Percentiles rank a stretch among this genome's conserved stretches.
phyloP scores from a whole-genome alignment of 2,888 invertebrate genomes.

The Cylloceria caligata region DNA sequence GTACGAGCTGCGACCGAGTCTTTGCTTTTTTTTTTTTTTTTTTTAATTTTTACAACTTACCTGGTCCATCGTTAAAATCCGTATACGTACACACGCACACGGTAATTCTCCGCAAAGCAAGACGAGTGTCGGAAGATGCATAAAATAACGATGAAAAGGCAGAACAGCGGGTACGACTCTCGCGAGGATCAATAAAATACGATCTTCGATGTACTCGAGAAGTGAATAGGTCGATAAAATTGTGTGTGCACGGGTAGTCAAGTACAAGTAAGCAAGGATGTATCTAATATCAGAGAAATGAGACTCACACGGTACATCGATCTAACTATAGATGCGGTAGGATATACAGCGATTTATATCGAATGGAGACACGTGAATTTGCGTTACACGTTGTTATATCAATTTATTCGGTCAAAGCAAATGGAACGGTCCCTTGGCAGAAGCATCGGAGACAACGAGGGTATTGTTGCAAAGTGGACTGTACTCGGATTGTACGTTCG shows the following conservation, averaged over 20 bases:
- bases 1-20: constrained; percentile 7
- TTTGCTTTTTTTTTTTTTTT: constrained; percentile 3
- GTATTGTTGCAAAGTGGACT: not conserved
- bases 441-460: not conserved
- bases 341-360: constrained; percentile 14
- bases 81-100: not conserved
- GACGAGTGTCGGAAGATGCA: not conserved
- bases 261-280: constrained; percentile 15
- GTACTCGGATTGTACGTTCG: not conserved
- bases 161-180: constrained; percentile 27
- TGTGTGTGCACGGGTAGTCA: constrained; percentile 10
- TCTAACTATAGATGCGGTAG: not conserved
- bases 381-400: constrained; percentile 17
- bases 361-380: constrained; percentile 8
- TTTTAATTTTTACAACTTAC: constrained; percentile 31
- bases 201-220: not conserved
- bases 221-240: constrained; percentile 21
- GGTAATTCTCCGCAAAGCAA: not conserved
- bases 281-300: constrained; percentile 16
- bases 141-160: constrained; percentile 32
- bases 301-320: constrained; percentile 11
- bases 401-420: constrained; percentile 5
- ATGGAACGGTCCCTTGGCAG: not conserved
- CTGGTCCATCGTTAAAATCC: constrained; percentile 43
- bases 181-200: constrained; percentile 37